Conservation (phyloP, 2,797 vertebrate genomes). For the Moxostoma hubbsi region DNA sequence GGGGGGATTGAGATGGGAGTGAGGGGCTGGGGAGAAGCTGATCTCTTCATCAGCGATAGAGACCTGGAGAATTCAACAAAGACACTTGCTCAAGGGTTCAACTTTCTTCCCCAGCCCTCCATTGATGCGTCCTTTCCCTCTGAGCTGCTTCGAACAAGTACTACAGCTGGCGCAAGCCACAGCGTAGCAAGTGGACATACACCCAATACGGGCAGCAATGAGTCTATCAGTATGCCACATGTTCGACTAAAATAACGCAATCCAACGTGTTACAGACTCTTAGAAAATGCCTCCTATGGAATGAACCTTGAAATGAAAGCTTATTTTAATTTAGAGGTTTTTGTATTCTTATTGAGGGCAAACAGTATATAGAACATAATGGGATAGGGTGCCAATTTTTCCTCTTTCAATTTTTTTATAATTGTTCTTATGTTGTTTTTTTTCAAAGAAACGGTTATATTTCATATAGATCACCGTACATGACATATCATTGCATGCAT, state of each 20-base stretch:
- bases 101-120: slow-evolving; percentile 77
- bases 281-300: slow-evolving; percentile 15
- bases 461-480: slow-evolving; percentile 79
- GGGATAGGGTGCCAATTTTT: slow-evolving; percentile 46
- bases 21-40: slow-evolving; percentile 90
- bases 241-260: slow-evolving; percentile 89
- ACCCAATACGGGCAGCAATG: slow-evolving; percentile 76
- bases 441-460: slow-evolving; percentile 74
- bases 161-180: slow-evolving; percentile 77
- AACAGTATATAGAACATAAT: not conserved
- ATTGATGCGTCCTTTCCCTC: slow-evolving; percentile 81
- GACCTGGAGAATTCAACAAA: slow-evolving; percentile 77
- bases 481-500: slow-evolving; percentile 88
- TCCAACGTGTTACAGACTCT: slow-evolving; percentile 7
- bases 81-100: slow-evolving; percentile 77
- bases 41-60: slow-evolving; percentile 94
- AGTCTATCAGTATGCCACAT: slow-evolving; percentile 87
- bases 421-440: slow-evolving; percentile 54
- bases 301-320: slow-evolving; percentile 51
- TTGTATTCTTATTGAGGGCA: slow-evolving; percentile 31
- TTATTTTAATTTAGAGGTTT: slow-evolving; percentile 60
- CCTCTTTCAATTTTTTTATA: slow-evolving; percentile 58
- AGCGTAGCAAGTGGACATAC: slow-evolving; percentile 71
- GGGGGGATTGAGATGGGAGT: slow-evolving; percentile 63
- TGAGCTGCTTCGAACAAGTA: slow-evolving; percentile 88